Conservation (phyloP, 2,113 vertebrate species). For the Caranx ignobilis region DNA sequence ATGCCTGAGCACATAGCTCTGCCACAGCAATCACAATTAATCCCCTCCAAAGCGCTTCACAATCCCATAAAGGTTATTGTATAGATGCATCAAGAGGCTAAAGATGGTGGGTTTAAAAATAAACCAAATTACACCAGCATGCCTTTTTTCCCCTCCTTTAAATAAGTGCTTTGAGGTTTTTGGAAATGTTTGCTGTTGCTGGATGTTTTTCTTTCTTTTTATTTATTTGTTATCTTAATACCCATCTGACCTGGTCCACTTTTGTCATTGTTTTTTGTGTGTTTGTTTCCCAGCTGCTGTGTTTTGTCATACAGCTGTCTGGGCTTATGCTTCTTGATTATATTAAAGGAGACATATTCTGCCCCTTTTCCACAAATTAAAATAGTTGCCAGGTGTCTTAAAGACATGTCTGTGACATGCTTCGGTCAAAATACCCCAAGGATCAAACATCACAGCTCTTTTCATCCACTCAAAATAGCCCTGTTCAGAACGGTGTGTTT, state of each 20-base stretch:
- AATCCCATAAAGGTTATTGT: constrained; percentile 80
- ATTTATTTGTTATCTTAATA: constrained; percentile 5
- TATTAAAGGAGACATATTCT: constrained; percentile 9
- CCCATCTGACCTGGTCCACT: constrained; percentile 29
- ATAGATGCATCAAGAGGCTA: constrained; percentile 56
- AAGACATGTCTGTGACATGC: no score
- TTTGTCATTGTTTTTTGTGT: constrained; percentile 2
- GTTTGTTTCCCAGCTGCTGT: constrained; percentile 54
- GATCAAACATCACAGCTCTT: no score
- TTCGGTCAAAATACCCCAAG: no score
- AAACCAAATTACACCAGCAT: constrained; percentile 22
- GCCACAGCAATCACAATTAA: constrained; percentile 77
- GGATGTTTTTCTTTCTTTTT: neutral
- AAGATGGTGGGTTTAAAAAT: constrained; percentile 52
- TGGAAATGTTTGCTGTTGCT: neutral
- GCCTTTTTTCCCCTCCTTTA: neutral
- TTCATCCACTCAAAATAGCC: no score
- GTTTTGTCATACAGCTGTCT: constrained; percentile 40
- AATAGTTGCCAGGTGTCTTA: no score
- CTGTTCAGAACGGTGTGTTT: no score
- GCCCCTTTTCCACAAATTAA: no score
- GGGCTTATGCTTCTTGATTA: constrained; percentile 31
- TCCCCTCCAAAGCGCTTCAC: constrained; percentile 75
- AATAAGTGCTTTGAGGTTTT: neutral
- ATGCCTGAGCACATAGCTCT: constrained; percentile 65